These are phyloP conservation scores for Brachyptera risi DNA, from an alignment of 2,888 invertebrate species.

Conservation along the genomic window DNA sequence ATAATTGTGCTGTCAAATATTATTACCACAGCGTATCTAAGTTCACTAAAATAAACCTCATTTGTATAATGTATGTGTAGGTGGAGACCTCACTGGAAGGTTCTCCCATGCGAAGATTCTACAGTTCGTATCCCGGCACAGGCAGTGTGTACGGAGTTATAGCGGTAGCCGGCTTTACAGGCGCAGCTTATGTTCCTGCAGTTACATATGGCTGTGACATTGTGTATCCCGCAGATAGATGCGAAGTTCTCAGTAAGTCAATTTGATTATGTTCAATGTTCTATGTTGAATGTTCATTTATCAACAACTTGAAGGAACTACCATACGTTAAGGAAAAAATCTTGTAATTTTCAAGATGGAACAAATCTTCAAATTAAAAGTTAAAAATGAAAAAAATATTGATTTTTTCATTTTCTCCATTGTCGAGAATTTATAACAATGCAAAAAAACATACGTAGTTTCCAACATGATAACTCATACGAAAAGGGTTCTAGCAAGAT, in stretches of 20 bases:
- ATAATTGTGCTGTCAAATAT: too few species aligned
- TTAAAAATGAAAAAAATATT: too few species aligned
- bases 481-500: too few species aligned
- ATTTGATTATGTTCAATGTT: constrained; percentile 46
- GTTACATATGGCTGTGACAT: constrained; percentile 61
- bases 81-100: constrained; percentile 38
- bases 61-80: constrained; percentile 35
- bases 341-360: constrained; percentile 62
- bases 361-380: constrained; percentile 57
- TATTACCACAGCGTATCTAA: too few species aligned
- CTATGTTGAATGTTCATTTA: constrained; percentile 50
- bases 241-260: constrained; percentile 53
- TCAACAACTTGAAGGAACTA: constrained; percentile 56
- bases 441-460: too few species aligned
- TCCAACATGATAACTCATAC: too few species aligned
- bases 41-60: too few species aligned
- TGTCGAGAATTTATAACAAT: too few species aligned
- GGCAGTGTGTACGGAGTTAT: constrained; percentile 58
- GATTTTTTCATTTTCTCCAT: too few species aligned
- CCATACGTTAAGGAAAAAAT: too few species aligned
- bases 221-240: constrained; percentile 46
- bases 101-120: constrained; percentile 47
- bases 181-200: constrained; percentile 60
- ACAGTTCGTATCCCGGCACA: constrained; percentile 58
- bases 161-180: constrained; percentile 47